A percentile compares a stretch with the other conserved stretches of the same genome.
phyloP scores from a whole-genome alignment of 2,797 vertebrate genomes.

The Pempheris klunzingeri region DNA sequence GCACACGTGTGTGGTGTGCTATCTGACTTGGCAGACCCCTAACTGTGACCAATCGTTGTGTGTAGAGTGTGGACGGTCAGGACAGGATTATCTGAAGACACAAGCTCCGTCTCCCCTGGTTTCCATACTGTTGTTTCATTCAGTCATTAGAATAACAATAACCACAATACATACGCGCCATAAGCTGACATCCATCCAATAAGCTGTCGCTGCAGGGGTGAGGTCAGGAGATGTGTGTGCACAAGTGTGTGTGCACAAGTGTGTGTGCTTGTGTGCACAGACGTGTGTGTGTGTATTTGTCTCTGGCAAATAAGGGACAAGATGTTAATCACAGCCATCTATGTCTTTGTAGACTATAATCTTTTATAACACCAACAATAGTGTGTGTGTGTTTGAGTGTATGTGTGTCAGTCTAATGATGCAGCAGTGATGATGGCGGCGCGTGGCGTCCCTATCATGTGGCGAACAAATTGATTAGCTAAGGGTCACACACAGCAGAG shows the following conservation, averaged over 20 bases:
- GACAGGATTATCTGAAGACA: constrained; percentile 86
- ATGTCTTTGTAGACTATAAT: constrained; percentile 74
- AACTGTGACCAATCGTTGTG: constrained; percentile 83
- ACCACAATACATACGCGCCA: constrained; percentile 71
- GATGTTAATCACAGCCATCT: constrained; percentile 76
- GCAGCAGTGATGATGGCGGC: constrained; percentile 74
- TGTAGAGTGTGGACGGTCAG: constrained; percentile 72
- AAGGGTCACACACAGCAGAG: constrained; percentile 77
- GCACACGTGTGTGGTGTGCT: constrained; percentile 60
- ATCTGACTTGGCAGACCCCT: constrained; percentile 83
- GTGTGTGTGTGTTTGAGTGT: constrained; percentile 32
- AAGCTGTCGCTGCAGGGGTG: constrained; percentile 73
- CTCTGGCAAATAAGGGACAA: constrained; percentile 60
- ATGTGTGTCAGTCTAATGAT: constrained; percentile 73
- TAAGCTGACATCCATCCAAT: constrained; percentile 81
- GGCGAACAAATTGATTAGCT: constrained; percentile 83
- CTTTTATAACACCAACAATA: constrained; percentile 66
- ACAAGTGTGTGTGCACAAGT: constrained; percentile 14
- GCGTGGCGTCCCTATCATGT: constrained; percentile 83
- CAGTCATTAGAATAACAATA: constrained; percentile 89
- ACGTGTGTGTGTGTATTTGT: constrained; percentile 43
- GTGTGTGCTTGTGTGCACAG: neutral
- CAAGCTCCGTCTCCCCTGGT: constrained; percentile 68
- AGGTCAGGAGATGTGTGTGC: constrained; percentile 63
- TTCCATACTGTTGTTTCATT: constrained; percentile 85